Evolutionary conservation across 2,113 vertebrate genomes (phyloP).

Genomic region (Herpetotheres cachinnans): DNA sequence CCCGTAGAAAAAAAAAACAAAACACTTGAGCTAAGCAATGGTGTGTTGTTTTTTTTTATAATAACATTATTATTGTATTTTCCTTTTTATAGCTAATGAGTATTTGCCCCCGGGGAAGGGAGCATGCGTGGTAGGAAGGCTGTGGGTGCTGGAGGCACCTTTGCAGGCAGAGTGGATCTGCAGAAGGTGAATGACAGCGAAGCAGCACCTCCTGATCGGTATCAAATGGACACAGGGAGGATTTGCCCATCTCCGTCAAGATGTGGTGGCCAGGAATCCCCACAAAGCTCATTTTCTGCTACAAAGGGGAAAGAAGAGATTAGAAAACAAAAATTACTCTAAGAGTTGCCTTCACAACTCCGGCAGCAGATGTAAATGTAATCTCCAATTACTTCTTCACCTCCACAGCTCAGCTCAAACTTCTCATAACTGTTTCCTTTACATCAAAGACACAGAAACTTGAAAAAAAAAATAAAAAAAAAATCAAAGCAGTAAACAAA

Average conservation of each 20-base stretch:
- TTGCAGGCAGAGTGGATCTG: background rate
- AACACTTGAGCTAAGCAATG: background rate
- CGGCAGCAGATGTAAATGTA: background rate
- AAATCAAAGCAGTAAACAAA: conserved; percentile 55
- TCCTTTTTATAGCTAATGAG: background rate
- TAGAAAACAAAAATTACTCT: background rate
- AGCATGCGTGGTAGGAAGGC: background rate
- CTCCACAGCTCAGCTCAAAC: background rate
- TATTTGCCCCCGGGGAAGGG: background rate
- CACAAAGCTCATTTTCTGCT: background rate
- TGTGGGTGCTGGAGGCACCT: background rate
- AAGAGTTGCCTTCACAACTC: background rate
- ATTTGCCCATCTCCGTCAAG: background rate
- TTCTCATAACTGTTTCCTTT: conserved; percentile 23
- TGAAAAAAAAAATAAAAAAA: background rate
- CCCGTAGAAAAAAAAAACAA: background rate
- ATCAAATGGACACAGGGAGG: background rate
- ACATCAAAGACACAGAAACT: conserved; percentile 41
- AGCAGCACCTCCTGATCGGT: background rate
- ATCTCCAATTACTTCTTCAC: background rate
- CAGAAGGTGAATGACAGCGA: background rate
- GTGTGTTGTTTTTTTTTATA: background rate
- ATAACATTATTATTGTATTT: background rate
- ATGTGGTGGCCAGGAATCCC: background rate
- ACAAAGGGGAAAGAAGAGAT: background rate